Base-by-base conservation (phyloP, 2,113 vertebrate genomes). In the Alaudala cheleensis region DNA sequence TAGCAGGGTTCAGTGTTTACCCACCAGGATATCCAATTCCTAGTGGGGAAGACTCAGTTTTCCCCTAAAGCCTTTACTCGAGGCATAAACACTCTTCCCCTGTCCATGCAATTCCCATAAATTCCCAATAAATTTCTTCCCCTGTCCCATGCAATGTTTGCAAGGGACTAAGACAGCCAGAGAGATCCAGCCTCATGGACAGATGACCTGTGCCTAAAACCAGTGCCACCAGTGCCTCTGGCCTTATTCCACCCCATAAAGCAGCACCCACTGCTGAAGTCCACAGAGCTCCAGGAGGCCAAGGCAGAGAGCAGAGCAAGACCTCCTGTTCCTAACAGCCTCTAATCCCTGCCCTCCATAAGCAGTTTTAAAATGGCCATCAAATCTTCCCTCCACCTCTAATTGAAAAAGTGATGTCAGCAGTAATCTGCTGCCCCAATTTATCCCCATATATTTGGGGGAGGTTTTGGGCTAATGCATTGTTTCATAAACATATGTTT, bases 401-500 rank as follows among this genome's bases (percentile, higher is more conserved):
- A 97, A 97, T 88, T 95, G 96, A 96, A 95, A 96, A 97, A 97
- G 93, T 95, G 88, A 96, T 96, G 93, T 94, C 95, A 97, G 90
- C 94, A 33, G 61, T 96, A 97, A 97, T 97, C 97, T 95, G 86
- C 91, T 86, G 95, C 91, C 84, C 61, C 95, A 74, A 72, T 92
- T 97, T 93, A 97, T 96, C 96, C 91, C 94, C 82, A 58, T 58
- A 73, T 77, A 78, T 76, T 97, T 91, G 88, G 79, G 79, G 81
- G 51, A 86, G 88, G 79, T 83, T 94, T 86, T 94, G 91, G 78
- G 81, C 93, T 97, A 96, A 97, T 97, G 97, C 93, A 74, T 85
- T 94, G 94, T 98, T 97, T 93, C 87, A 42, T 97, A 96, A 97
- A 96, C 97, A 96, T 98, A 97, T 96, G 95, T 97, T 97, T 97